These are phyloP conservation scores for Medauroidea extradentata DNA, from an alignment of 1,140 invertebrate species.

Conservation along the genomic window DNA sequence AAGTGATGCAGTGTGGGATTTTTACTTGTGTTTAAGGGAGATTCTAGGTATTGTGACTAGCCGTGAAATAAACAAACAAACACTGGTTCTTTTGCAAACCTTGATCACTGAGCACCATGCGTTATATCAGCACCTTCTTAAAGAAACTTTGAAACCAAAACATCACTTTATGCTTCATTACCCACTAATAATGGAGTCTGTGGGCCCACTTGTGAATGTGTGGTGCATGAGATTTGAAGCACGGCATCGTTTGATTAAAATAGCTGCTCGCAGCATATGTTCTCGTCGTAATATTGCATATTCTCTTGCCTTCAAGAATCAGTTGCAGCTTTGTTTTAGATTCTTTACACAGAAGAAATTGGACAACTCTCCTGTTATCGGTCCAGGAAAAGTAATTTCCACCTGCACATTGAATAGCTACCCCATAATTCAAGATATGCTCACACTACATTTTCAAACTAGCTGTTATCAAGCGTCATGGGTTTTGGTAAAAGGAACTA, in stretches of 20 bases:
- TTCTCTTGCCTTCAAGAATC: constrained; percentile 22
- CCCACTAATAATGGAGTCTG: constrained; percentile 18
- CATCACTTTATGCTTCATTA: constrained; percentile 33
- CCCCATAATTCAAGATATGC: too few species aligned
- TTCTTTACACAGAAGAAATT: too few species aligned
- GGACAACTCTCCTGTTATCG: too few species aligned
- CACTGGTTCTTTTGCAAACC: constrained; percentile 8
- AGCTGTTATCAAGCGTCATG: too few species aligned
- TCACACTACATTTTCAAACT: too few species aligned
- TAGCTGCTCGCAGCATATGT: constrained; percentile 15
- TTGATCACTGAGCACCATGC: constrained; percentile 16
- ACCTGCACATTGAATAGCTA: too few species aligned
- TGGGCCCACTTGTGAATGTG: constrained; percentile 24
- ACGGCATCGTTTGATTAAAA: constrained; percentile 30
- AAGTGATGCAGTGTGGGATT: constrained; percentile 22
- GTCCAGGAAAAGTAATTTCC: too few species aligned
- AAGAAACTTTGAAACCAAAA: constrained; percentile 27
- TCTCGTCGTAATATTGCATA: constrained; percentile 23
- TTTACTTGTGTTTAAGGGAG: constrained; percentile 25
- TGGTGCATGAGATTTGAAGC: constrained; percentile 30
- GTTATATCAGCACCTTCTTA: constrained; percentile 20
- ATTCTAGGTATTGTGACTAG: constrained; percentile 23
- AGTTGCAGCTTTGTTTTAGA: constrained; percentile 19
- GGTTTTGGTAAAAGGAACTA: too few species aligned
- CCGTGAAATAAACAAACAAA: constrained; percentile 4